phyloP scores from a whole-genome alignment of 2,797 vertebrate species.

The Myotis myotis region DNA sequence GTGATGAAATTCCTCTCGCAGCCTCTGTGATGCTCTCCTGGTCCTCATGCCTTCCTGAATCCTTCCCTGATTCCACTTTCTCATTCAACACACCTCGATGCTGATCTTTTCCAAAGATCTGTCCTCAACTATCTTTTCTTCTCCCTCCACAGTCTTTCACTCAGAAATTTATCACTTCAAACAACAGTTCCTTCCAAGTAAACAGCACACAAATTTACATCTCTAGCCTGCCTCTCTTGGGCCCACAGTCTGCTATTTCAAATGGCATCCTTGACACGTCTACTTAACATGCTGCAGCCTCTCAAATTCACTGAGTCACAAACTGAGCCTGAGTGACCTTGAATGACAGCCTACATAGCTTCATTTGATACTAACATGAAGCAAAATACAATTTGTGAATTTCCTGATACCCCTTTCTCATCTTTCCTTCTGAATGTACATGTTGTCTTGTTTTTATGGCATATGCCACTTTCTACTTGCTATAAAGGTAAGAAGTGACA shows the following conservation, averaged over 20 bases:
- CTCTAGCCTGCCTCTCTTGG: neutral
- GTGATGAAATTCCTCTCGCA: accelerated
- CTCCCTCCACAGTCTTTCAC: neutral
- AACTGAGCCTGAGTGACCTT: neutral
- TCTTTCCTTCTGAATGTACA: neutral
- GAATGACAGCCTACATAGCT: neutral
- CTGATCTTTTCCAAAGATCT: neutral
- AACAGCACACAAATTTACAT: neutral
- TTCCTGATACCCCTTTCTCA: neutral
- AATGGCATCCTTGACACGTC: neutral
- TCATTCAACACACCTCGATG: neutral
- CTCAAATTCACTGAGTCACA: neutral
- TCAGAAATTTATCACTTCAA: neutral
- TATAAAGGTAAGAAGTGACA: neutral
- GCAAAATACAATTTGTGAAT: neutral
- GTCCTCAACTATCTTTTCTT: neutral
- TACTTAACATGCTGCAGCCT: neutral
- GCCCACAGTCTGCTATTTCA: neutral
- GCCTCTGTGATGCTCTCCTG: neutral
- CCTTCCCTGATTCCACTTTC: neutral
- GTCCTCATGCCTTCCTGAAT: neutral
- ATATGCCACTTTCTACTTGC: neutral
- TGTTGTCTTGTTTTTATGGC: neutral
- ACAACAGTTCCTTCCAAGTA: neutral
- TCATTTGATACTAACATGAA: neutral